Base-by-base conservation (phyloP, 2,888 invertebrate genomes). In the Thereva unica region DNA sequence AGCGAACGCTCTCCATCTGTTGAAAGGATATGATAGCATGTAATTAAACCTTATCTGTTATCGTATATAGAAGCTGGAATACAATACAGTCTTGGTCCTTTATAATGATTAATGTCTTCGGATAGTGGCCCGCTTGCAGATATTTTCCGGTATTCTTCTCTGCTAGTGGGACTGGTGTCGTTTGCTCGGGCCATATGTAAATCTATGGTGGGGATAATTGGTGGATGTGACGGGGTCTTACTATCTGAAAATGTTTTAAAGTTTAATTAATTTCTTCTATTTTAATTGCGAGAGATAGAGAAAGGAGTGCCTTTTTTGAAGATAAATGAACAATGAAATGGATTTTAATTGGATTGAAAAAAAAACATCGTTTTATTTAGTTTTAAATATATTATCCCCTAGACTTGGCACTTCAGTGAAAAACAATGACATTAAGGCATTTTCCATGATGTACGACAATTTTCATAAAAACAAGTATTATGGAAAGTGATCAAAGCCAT, bases 1-100 rank as follows among this genome's bases (percentile, higher is more conserved):
- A 3, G 75, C 75, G 66, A 80, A 70, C 50, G 75, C 72, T 8
- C 73, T 76, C 81, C 82, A 81, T 74, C 81, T 81, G 68, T 49
- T 50, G 41, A 50, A 50, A 50, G 49, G 42, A 38, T 9, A 53
- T 10, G 8, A 23, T 4, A 34, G n/a, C n/a, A 42, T 23, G 12
- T 37, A 64, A 64, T 52, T 52, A 64, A 64, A 52, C 53, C 5
- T 37, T 10, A 38, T 42, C 9, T 42, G 7, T 42, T 4, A 37
- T 9, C 7, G n/a, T 6, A 50, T 40, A 52, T n/a, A 52, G 35
- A 63, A 34, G 8, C 3, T 4, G n/a, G n/a, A 8, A 8, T 42
- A 41, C 42, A 50, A 55, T 67, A 69, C 69, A 64, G 37, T 55
- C 53, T 66, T 10, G 70, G 70, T 35, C 67, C 67, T 12, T 54